Percentiles rank a stretch among this genome's conserved stretches.
Conservation (phyloP, 1,140 invertebrate species). For the Helicoverpa armigera region DNA sequence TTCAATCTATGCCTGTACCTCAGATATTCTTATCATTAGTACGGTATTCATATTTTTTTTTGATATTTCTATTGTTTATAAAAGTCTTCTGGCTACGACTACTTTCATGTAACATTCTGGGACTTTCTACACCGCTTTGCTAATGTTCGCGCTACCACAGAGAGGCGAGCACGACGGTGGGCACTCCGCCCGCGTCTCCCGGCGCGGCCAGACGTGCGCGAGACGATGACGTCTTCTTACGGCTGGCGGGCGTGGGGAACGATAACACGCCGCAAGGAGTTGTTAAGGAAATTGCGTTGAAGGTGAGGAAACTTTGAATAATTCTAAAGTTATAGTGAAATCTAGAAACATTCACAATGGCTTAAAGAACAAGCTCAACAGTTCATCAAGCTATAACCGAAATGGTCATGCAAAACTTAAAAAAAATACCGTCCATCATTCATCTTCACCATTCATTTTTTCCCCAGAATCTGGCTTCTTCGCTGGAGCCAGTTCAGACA, state of each 20-base stretch:
- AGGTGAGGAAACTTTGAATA: slow-evolving; percentile 81
- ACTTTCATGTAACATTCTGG: not conserved
- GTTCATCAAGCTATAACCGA: no score
- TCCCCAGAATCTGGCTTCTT: no score
- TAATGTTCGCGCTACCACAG: slow-evolving; percentile 61
- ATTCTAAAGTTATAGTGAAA: no score
- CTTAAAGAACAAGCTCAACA: no score
- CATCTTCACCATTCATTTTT: no score
- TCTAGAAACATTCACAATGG: no score
- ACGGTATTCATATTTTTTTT: not conserved
- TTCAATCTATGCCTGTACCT: no score
- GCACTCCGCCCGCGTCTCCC: slow-evolving; percentile 89
- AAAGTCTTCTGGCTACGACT: not conserved
- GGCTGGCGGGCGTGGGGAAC: slow-evolving; percentile 89
- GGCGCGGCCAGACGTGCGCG: slow-evolving; percentile 88
- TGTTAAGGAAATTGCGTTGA: slow-evolving; percentile 89
- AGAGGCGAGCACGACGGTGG: slow-evolving; percentile 87
- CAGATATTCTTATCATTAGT: no score
- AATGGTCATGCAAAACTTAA: no score
- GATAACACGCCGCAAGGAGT: slow-evolving; percentile 88
- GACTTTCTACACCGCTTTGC: not conserved
- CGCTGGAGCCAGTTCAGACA: no score
- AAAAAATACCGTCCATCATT: no score
- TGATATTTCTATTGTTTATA: no score
- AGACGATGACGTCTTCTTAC: slow-evolving; percentile 94